Evolutionary conservation across 2,113 vertebrate species (phyloP).

Genomic region (Oenanthe oenanthe): DNA sequence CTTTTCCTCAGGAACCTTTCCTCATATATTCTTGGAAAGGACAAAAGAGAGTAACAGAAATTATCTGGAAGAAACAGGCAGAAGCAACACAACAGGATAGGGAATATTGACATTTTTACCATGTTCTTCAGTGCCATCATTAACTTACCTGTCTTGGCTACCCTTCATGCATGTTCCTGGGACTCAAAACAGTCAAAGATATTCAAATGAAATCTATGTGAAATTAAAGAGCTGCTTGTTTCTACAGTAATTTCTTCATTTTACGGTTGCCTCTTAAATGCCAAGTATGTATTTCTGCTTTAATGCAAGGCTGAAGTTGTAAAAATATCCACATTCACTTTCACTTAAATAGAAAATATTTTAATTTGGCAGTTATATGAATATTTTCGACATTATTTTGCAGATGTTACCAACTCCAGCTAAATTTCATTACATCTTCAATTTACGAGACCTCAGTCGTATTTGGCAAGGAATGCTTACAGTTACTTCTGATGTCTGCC

Average conservation of each 20-base stretch:
- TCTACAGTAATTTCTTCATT: background rate
- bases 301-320: background rate
- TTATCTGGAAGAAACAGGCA: background rate
- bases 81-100: background rate
- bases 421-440: constrained; percentile 89
- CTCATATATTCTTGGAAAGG: background rate
- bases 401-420: constrained; percentile 88
- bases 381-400: constrained; percentile 14
- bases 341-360: background rate
- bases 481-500: constrained; percentile 78
- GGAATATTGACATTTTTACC: background rate
- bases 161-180: background rate
- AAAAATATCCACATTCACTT: background rate
- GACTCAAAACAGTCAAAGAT: background rate
- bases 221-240: background rate
- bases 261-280: background rate
- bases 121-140: background rate
- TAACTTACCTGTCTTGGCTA: background rate
- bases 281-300: background rate
- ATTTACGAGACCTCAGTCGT: constrained; percentile 84
- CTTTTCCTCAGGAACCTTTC: background rate
- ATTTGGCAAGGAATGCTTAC: constrained; percentile 87
- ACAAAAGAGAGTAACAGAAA: background rate
- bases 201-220: background rate
- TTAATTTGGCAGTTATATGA: background rate